A percentile compares a stretch with the other conserved stretches of the same genome.
Evolutionary conservation across 1,140 invertebrate species (phyloP).

Genomic region (Brachionus manjavacas): DNA sequence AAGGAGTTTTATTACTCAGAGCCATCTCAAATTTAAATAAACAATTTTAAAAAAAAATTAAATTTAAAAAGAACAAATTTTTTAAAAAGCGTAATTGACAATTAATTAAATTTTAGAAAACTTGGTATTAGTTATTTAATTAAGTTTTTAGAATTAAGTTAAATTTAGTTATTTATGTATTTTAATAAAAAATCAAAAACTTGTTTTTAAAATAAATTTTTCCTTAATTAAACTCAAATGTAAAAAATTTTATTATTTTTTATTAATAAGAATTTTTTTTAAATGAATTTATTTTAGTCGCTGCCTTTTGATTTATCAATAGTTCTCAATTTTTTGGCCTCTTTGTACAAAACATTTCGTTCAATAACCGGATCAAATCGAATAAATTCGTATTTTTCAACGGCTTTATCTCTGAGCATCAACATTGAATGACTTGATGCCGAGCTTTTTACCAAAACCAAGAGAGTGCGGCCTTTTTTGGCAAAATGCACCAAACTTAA

Average conservation of each 20-base stretch:
- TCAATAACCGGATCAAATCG: conserved; percentile 39
- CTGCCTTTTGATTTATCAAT: conserved; percentile 19
- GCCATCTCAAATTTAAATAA: no score
- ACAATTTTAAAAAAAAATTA: no score
- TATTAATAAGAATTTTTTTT: background rate
- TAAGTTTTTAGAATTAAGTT: no score
- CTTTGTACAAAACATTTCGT: conserved; percentile 28
- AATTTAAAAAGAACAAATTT: no score
- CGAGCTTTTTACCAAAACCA: conserved; percentile 39
- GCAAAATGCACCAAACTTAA: conserved; percentile 33
- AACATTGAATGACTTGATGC: conserved; percentile 39
- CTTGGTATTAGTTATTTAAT: no score
- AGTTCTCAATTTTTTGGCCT: conserved; percentile 35
- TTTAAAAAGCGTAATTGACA: no score
- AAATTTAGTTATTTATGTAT: no score
- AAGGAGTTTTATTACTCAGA: no score
- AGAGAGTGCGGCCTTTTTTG: conserved; percentile 24
- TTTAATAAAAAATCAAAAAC: no score
- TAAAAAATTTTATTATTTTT: background rate
- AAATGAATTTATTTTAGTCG: background rate
- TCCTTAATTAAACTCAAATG: no score
- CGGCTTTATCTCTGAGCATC: conserved; percentile 29
- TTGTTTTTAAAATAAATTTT: background rate
- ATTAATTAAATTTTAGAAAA: no score
- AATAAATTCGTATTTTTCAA: conserved; percentile 38